phyloP scores from a whole-genome alignment of 2,797 vertebrate species.

The Calcarius lapponicus region DNA sequence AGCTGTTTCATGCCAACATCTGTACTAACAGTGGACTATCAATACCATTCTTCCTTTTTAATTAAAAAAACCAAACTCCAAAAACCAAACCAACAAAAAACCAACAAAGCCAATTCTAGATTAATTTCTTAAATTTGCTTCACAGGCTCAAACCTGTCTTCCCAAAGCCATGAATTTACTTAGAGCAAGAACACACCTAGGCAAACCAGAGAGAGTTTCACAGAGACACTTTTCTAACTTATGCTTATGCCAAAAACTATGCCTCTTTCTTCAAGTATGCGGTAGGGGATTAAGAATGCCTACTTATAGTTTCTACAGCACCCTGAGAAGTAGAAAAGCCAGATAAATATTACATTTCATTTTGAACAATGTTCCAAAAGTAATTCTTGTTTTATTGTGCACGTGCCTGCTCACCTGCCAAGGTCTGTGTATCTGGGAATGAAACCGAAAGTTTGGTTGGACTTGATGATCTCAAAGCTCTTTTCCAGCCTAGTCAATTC shows the following conservation, averaged over 20 bases:
- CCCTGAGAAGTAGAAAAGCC: neutral
- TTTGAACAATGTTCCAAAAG: neutral
- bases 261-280: neutral
- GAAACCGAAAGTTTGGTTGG: neutral
- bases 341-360: neutral
- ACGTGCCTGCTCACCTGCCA: neutral
- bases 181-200: neutral
- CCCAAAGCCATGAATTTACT: neutral
- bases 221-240: neutral
- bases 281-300: neutral
- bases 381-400: neutral
- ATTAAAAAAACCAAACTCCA: neutral
- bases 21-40: neutral
- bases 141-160: neutral
- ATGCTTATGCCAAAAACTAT: neutral
- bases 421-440: neutral
- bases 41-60: neutral
- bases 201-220: neutral
- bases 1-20: neutral
- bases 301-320: neutral
- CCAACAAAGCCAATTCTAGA: neutral
- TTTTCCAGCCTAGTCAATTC: neutral
- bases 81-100: neutral
- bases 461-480: neutral
- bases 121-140: neutral